Conservation (phyloP, 1,140 invertebrate genomes). For the Cataglyphis hispanica region DNA sequence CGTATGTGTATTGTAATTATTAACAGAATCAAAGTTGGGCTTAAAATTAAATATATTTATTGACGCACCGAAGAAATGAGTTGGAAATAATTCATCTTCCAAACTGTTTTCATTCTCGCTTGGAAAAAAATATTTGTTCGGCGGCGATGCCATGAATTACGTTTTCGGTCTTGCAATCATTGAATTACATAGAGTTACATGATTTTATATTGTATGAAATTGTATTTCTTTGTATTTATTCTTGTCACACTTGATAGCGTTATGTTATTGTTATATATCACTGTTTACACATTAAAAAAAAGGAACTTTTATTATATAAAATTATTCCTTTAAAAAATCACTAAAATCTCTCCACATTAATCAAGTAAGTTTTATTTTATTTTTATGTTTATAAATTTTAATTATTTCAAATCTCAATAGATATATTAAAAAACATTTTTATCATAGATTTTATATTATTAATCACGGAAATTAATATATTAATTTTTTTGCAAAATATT, state of each 20-base stretch:
- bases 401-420: constrained; percentile 7
- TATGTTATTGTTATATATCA: constrained; percentile 17
- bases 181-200: constrained; percentile 29
- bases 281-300: neutral
- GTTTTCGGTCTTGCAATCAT: constrained; percentile 9
- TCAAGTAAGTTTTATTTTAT: neutral
- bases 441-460: neutral
- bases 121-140: constrained; percentile 67
- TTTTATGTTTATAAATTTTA: neutral
- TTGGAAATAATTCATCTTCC: constrained; percentile 57
- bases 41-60: neutral
- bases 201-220: constrained; percentile 14
- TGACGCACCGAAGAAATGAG: constrained; percentile 47
- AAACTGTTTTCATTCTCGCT: constrained; percentile 57
- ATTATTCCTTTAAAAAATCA: neutral
- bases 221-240: constrained; percentile 2
- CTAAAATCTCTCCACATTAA: neutral
- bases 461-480: neutral
- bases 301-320: neutral
- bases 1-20: neutral
- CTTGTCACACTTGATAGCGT: constrained; percentile 16
- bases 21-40: neutral
- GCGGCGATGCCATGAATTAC: constrained; percentile 70
- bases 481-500: neutral
- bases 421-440: constrained; percentile 20